Conservation (phyloP, 2,113 vertebrate genomes). For the Nannospalax galili region DNA sequence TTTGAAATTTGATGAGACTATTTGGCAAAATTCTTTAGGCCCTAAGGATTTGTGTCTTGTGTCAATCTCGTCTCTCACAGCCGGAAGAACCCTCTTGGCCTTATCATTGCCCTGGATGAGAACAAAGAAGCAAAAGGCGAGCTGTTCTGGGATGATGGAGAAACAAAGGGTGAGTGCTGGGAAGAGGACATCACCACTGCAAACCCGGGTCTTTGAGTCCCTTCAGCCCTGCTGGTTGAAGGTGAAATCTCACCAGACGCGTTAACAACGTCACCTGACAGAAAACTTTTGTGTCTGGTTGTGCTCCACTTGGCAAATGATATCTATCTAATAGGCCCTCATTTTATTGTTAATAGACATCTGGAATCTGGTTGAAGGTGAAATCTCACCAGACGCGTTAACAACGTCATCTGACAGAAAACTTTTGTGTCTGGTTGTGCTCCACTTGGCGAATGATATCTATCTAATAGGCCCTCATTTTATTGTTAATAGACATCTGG, state of each 20-base stretch:
- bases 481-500: not conserved
- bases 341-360: not conserved
- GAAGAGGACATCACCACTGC: accelerated
- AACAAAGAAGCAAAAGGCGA: constrained; percentile 89
- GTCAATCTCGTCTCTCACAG: constrained; percentile 81
- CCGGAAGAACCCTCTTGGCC: constrained; percentile 91
- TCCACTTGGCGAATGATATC: not conserved
- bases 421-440: not conserved
- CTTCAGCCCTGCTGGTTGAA: not conserved
- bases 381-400: too few relatives aligned
- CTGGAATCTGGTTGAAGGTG: too few relatives aligned
- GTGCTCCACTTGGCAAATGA: not conserved
- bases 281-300: not conserved
- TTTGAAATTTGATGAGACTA: not conserved
- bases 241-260: not conserved
- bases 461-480: not conserved
- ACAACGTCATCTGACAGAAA: not conserved
- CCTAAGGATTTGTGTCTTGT: accelerated
- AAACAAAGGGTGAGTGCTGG: constrained; percentile 88
- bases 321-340: not conserved
- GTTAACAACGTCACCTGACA: not conserved
- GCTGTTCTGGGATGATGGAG: constrained; percentile 98
- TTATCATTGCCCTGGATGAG: constrained; percentile 93
- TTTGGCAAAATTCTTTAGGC: not conserved
- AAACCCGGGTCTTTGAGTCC: not conserved